Conservation (phyloP, 2,797 vertebrate genomes). For the Galagoides demidoff region DNA sequence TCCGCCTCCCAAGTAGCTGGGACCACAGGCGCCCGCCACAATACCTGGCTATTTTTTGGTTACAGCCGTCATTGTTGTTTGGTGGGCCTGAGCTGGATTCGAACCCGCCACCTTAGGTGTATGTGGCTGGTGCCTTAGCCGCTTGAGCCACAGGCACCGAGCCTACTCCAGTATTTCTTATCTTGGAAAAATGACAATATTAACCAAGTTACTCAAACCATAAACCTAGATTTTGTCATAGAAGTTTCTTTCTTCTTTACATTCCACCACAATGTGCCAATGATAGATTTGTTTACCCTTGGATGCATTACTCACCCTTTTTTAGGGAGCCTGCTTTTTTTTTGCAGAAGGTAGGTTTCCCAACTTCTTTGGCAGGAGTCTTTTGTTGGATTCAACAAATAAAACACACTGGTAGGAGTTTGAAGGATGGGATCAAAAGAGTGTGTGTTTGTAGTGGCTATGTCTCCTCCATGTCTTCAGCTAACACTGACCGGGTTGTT, state of each 20-base stretch:
- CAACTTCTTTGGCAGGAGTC: not conserved
- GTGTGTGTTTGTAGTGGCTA: not conserved
- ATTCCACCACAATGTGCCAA: not conserved
- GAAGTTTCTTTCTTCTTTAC: not conserved
- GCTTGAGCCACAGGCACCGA: no score
- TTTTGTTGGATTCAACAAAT: slow-evolving; percentile 6
- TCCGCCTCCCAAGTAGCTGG: no score
- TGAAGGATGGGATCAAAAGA: not conserved
- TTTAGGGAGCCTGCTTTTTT: not conserved
- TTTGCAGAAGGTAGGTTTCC: not conserved
- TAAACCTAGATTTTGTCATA: slow-evolving; percentile 25
- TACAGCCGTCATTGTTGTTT: no score
- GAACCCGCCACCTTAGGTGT: no score
- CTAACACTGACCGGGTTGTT: not conserved
- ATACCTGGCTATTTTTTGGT: no score
- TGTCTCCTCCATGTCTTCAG: not conserved
- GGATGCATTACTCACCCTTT: not conserved
- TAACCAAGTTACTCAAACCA: slow-evolving; percentile 17
- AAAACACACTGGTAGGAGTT: not conserved
- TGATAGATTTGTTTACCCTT: not conserved
- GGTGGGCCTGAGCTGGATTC: no score
- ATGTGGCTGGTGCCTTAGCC: no score
- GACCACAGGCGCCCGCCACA: no score
- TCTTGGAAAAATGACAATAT: not conserved
- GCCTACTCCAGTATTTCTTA: slow-evolving; percentile 30